Conservation (phyloP, 53 echinoderm and acorn worm species). For the Apostichopus leukothele region DNA sequence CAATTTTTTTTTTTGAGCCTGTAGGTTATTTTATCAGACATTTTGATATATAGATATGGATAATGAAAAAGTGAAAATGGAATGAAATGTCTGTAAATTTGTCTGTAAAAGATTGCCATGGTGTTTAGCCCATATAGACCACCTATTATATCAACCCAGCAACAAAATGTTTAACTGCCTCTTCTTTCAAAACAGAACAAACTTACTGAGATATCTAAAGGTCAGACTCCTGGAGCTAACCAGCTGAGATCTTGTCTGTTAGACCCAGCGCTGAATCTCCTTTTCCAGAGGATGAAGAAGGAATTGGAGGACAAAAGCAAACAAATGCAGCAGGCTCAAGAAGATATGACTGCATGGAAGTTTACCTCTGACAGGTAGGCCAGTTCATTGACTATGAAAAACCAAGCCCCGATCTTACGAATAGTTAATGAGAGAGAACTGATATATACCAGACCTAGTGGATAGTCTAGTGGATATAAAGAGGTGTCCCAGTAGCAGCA, state of each 20-base stretch:
- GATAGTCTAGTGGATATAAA: no score
- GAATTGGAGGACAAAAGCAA: constrained; percentile 88
- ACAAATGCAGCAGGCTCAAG: constrained; percentile 84
- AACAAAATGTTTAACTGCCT: not conserved
- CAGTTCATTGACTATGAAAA: not conserved
- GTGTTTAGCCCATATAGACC: no score
- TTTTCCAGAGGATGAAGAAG: constrained; percentile 81
- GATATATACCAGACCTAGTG: no score
- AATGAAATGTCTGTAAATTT: no score
- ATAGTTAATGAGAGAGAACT: no score
- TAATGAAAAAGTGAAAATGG: not conserved
- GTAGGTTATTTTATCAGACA: no score
- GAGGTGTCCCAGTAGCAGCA: no score
- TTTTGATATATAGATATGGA: not conserved
- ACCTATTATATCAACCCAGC: not conserved
- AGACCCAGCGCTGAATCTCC: constrained; percentile 93
- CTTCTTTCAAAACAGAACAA: constrained; percentile 60
- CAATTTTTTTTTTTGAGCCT: no score
- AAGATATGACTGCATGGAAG: constrained; percentile 99
- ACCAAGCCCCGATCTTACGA: no score
- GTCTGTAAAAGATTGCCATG: no score
- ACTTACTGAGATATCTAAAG: constrained; percentile 81
- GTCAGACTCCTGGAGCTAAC: constrained; percentile 71
- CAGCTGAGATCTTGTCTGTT: constrained; percentile 84
- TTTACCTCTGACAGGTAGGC: constrained; percentile 95